Evolutionary conservation across 2,113 vertebrate species (phyloP), one percentile per base, ranked within the genome.

Genomic region (Jacana jacana): DNA sequence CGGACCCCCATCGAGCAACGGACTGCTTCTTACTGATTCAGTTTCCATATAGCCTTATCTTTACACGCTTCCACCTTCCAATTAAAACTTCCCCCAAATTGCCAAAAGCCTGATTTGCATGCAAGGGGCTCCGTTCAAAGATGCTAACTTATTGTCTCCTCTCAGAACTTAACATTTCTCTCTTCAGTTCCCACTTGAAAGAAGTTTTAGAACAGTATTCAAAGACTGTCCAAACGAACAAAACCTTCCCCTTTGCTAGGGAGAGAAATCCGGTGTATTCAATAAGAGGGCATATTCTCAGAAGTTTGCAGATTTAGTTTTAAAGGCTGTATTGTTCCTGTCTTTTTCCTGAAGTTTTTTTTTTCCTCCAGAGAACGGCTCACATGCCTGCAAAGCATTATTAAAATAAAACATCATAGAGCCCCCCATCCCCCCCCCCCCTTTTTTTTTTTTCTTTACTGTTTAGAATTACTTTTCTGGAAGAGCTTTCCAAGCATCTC

Each of bases 181-280:
- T 95, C 96, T 92, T 97, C 96, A 97, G 95, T 97, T 65, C 93
- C 39, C 93, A 57, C 94, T 97, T 96, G 94, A 96, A 97, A 96
- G 95, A 95, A 95, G 96, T 96, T 95, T 95, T 87, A 95, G 94
- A 95, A 88, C 93, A 97, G 96, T 89, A 97, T 97, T 97, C 96
- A 96, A 85, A 95, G 95, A 97, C 94, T 95, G 95, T 97, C 95
- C 96, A 76, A 95, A 95, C 84, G 93, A 96, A 96, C 96, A 97
- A 97, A 96, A 96, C 96, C 96, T 94, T 65, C 84, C 91, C 94
- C 93, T 95, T 61, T 5, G 93, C 96, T 87, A 39, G 93, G 96
- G 81, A 95, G 87, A 97, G 96, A 97, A 97, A 96, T 96, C 96
- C 96, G 96, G 94, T 97, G 96, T 93, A 96, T 96, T 96, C 96